Conservation (phyloP, 2,113 vertebrate genomes). For the Telmatochromis sp. region DNA sequence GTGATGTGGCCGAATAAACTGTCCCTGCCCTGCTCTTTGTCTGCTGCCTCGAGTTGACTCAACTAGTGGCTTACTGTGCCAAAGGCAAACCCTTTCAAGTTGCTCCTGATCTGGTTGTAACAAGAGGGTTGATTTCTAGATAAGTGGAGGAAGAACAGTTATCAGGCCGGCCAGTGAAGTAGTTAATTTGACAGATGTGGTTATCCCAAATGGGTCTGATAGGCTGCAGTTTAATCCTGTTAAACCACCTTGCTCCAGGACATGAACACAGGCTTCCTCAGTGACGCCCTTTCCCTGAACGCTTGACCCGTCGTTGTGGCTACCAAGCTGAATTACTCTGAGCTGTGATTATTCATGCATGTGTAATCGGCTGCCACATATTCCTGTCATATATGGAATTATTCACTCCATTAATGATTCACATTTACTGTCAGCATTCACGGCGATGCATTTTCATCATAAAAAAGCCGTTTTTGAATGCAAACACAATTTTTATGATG, state of each 20-base stretch:
- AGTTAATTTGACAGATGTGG: conserved; percentile 64
- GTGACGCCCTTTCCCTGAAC: conserved; percentile 39
- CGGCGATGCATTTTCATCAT: neutral
- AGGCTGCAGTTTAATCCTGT: conserved; percentile 63
- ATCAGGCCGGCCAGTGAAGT: conserved; percentile 39
- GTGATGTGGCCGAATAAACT: neutral
- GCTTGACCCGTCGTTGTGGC: conserved; percentile 14
- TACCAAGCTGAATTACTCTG: neutral
- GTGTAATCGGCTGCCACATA: neutral
- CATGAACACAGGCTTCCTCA: conserved; percentile 25
- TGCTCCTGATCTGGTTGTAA: conserved; percentile 36
- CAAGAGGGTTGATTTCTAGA: conserved; percentile 47
- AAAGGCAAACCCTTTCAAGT: conserved; percentile 54
- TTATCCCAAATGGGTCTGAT: conserved; percentile 60
- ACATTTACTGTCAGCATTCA: neutral
- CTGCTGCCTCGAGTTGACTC: conserved; percentile 15
- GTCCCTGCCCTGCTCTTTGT: conserved; percentile 38
- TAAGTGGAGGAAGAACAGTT: conserved; percentile 33
- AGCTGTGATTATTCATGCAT: neutral
- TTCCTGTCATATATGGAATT: neutral
- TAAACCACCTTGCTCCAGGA: conserved; percentile 60
- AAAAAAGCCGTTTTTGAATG: neutral
- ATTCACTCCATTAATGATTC: neutral
- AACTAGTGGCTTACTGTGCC: conserved; percentile 17
- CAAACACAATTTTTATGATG: neutral